Percentiles rank a stretch among this genome's conserved stretches.
These are phyloP conservation scores for Malurus elegans DNA, from an alignment of 2,113 vertebrate genomes.

Conservation along the genomic window DNA sequence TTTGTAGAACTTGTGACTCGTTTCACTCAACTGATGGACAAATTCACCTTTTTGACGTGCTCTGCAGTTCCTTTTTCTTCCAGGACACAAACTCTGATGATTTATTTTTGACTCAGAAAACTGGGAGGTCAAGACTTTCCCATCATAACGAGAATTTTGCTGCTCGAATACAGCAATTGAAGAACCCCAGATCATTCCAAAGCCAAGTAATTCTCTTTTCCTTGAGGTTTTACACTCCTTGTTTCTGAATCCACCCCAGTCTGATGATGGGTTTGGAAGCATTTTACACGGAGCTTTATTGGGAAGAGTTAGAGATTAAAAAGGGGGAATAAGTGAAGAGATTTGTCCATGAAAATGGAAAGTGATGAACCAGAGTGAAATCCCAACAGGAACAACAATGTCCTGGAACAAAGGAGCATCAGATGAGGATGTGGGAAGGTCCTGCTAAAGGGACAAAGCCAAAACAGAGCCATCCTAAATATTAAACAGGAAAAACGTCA, in stretches of 20 bases:
- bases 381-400: background rate
- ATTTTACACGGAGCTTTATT: rapidly evolving
- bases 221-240: background rate
- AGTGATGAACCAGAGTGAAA: background rate
- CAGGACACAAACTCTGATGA: background rate
- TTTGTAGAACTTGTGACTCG: background rate
- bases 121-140: background rate
- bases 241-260: background rate
- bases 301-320: background rate
- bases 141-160: background rate
- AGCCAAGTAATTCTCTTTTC: background rate
- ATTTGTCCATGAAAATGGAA: background rate
- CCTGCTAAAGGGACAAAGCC: background rate
- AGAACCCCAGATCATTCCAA: background rate
- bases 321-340: background rate
- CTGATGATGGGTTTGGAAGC: background rate
- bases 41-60: background rate
- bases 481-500: background rate
- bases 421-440: background rate
- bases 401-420: background rate
- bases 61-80: background rate
- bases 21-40: background rate
- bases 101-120: background rate
- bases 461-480: background rate
- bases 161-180: background rate